These are phyloP conservation scores for Nibea coibor DNA, from an alignment of 2,113 vertebrate genomes.

Conservation along the genomic window DNA sequence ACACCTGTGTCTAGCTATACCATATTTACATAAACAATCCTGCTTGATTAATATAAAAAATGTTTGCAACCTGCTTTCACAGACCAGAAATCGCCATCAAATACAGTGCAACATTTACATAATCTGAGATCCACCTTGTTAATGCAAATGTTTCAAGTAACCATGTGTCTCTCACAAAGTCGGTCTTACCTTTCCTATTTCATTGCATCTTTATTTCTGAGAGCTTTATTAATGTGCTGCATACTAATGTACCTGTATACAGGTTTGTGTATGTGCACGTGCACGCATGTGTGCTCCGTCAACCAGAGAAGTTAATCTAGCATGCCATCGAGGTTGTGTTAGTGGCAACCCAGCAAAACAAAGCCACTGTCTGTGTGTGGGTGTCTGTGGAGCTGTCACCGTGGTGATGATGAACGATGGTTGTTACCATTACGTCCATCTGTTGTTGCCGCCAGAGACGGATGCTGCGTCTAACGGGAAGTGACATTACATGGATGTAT, in stretches of 20 bases:
- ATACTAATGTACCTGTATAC: neutral
- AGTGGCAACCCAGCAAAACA: constrained; percentile 60
- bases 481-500: constrained; percentile 69
- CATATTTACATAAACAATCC: neutral
- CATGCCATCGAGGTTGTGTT: constrained; percentile 51
- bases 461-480: constrained; percentile 71
- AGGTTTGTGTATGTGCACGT: constrained; percentile 17
- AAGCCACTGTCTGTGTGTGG: constrained; percentile 39
- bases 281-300: constrained; percentile 24
- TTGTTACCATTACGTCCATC: constrained; percentile 77
- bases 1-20: neutral
- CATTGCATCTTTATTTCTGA: neutral
- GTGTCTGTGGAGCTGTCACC: constrained; percentile 63
- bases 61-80: neutral
- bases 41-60: neutral
- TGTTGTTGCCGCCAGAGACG: constrained; percentile 74
- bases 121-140: neutral
- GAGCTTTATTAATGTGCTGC: constrained; percentile 13
- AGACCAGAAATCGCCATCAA: neutral
- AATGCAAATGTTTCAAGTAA: neutral
- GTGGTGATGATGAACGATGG: constrained; percentile 76
- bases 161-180: neutral
- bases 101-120: neutral
- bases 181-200: neutral
- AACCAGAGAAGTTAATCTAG: constrained; percentile 66